Evolutionary conservation across 2,888 invertebrate species (phyloP), one percentile per base, ranked within the genome.

Genomic region (Stenodema calcarata): DNA sequence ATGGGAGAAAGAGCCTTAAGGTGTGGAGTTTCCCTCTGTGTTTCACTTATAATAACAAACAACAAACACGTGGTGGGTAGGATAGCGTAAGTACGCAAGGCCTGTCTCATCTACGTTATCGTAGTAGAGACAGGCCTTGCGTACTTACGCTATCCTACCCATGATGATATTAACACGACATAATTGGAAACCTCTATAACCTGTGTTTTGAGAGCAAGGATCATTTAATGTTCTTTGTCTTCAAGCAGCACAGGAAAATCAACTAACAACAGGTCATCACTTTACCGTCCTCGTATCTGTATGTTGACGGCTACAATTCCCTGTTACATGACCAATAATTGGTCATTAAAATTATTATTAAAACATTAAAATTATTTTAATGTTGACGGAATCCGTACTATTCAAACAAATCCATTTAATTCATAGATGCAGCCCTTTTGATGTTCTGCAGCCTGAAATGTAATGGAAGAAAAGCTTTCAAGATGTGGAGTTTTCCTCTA

Each of bases 121-220:
- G n/a, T n/a, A n/a, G n/a, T n/a, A n/a, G n/a, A n/a, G n/a, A n/a
- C n/a, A n/a, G n/a, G n/a, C n/a, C n/a, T n/a, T n/a, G n/a, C n/a
- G n/a, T n/a, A n/a, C n/a, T n/a, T n/a, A n/a, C n/a, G n/a, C n/a
- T n/a, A n/a, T n/a, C n/a, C n/a, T n/a, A n/a, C n/a, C n/a, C n/a
- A n/a, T n/a, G n/a, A n/a, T n/a, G n/a, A n/a, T n/a, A n/a, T n/a
- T n/a, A n/a, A n/a, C 35, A 35, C n/a, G 35, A 4, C 35, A 35
- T 35, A 4, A 2, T 35, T 35, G 7, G 35, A 35, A 35, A 7
- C 35, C 35, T 35, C 2, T 4, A 35, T 35, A 35, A 62, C 78
- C 78, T 78, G 78, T 78, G 78, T 23, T 78, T 78, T 78, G 78
- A 78, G 78, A 78, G 78, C 44, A 23, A 23, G 11, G 42, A 78